These are phyloP conservation scores for Macroglossus sobrinus DNA, from an alignment of 2,113 vertebrate species.

Conservation along the genomic window DNA sequence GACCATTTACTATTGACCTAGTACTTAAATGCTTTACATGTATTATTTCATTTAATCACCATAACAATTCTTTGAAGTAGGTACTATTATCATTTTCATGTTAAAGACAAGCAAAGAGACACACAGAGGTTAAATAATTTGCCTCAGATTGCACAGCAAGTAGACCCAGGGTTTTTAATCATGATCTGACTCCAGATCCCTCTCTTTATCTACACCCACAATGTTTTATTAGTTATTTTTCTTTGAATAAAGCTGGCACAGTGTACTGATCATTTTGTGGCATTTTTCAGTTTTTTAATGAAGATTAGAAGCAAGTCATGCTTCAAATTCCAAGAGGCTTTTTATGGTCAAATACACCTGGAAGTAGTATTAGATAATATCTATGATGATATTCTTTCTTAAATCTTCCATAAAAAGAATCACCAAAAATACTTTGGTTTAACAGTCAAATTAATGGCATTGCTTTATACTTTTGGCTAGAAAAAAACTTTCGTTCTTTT, in stretches of 20 bases:
- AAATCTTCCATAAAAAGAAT: slow-evolving; percentile 69
- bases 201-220: not conserved
- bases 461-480: slow-evolving; percentile 37
- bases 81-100: not conserved
- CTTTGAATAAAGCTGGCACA: not conserved
- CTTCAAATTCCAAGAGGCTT: slow-evolving; percentile 42
- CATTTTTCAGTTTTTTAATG: slow-evolving; percentile 4
- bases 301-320: not conserved
- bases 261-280: not conserved
- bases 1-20: not conserved
- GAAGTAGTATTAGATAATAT: slow-evolving; percentile 9
- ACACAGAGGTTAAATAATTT: not conserved
- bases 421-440: not conserved
- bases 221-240: not conserved
- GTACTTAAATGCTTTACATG: not conserved
- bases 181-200: not conserved
- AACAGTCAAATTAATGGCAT: not conserved
- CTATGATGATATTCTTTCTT: not conserved
- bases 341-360: slow-evolving; percentile 59
- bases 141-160: not conserved
- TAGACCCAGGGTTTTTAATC: not conserved
- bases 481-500: slow-evolving; percentile 52
- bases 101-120: not conserved
- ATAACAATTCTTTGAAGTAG: not conserved
- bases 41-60: not conserved